Conservation (phyloP, 2,113 vertebrate species). For the Raja brachyura region DNA sequence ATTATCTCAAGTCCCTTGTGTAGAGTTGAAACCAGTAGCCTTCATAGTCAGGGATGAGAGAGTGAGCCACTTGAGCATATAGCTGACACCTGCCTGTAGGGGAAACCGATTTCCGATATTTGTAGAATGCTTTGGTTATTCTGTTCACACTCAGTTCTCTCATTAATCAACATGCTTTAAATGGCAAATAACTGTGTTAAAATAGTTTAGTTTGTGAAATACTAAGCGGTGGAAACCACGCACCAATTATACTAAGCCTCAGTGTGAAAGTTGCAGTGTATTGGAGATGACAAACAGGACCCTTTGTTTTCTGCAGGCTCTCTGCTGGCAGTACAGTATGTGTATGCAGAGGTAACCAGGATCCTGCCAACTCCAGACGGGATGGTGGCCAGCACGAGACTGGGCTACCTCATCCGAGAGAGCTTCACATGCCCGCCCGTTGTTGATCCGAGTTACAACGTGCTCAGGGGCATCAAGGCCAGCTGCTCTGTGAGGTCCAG, state of each 20-base stretch:
- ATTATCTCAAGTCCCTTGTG: neutral
- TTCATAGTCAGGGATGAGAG: neutral
- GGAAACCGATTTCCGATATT: neutral
- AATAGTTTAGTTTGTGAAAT: neutral
- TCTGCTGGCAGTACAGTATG: slow-evolving; percentile 59
- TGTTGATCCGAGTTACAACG: slow-evolving; percentile 48
- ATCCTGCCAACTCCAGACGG: slow-evolving; percentile 56
- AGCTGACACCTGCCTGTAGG: neutral
- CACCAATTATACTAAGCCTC: too few relatives aligned
- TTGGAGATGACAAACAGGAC: neutral
- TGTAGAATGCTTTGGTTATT: neutral
- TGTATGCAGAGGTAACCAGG: slow-evolving; percentile 55
- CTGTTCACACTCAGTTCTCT: neutral
- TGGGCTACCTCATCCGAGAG: slow-evolving; percentile 54
- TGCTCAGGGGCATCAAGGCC: slow-evolving; percentile 55
- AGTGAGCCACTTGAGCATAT: neutral
- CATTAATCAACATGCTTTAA: neutral
- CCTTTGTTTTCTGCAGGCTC: slow-evolving; percentile 50
- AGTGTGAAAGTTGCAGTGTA: neutral
- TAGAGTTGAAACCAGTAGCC: neutral
- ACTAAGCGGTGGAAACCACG: neutral
- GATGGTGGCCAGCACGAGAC: slow-evolving; percentile 57
- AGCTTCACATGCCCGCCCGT: slow-evolving; percentile 55
- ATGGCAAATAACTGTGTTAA: neutral
- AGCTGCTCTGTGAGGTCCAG: slow-evolving; percentile 55